Conservation (phyloP, 2,113 vertebrate genomes). For the Oryzias javanicus region DNA sequence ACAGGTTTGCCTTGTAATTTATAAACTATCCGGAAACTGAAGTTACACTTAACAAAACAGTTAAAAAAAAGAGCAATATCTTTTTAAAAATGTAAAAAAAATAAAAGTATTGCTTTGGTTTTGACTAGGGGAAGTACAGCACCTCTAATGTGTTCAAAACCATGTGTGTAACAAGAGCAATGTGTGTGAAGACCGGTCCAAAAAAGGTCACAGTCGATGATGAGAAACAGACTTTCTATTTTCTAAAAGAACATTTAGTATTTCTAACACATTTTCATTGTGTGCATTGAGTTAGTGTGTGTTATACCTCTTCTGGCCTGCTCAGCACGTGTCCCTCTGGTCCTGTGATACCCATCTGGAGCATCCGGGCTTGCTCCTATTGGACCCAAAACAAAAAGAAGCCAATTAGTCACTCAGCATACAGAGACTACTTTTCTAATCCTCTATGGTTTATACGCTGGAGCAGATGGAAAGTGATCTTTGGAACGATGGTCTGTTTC, state of each 20-base stretch:
- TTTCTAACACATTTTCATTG: too few relatives aligned
- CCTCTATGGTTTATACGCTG: slow-evolving; percentile 1
- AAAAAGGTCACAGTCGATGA: neutral
- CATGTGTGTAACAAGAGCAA: slow-evolving; percentile 50
- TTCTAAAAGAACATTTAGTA: too few relatives aligned
- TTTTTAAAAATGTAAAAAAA: slow-evolving; percentile 13
- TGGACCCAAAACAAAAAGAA: slow-evolving; percentile 15
- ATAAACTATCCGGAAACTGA: too few relatives aligned
- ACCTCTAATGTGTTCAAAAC: slow-evolving; percentile 35
- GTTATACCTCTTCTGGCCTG: slow-evolving; percentile 90
- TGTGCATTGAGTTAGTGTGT: neutral
- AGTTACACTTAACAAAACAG: accelerated
- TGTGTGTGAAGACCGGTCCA: slow-evolving; percentile 16
- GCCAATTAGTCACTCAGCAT: slow-evolving; percentile 6
- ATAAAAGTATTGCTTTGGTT: slow-evolving; percentile 32
- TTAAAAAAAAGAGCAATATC: slow-evolving; percentile 32
- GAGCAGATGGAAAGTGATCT: slow-evolving; percentile 7
- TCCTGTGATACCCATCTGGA: slow-evolving; percentile 94
- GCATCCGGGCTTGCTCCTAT: slow-evolving; percentile 91
- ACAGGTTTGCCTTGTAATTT: too few relatives aligned
- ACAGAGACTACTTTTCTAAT: neutral
- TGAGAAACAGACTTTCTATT: neutral
- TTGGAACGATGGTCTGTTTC: slow-evolving; percentile 7
- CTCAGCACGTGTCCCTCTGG: slow-evolving; percentile 94
- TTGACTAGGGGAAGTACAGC: slow-evolving; percentile 12